Base-by-base conservation (phyloP, 2,797 vertebrate genomes). In the Poeciliopsis presidionis region DNA sequence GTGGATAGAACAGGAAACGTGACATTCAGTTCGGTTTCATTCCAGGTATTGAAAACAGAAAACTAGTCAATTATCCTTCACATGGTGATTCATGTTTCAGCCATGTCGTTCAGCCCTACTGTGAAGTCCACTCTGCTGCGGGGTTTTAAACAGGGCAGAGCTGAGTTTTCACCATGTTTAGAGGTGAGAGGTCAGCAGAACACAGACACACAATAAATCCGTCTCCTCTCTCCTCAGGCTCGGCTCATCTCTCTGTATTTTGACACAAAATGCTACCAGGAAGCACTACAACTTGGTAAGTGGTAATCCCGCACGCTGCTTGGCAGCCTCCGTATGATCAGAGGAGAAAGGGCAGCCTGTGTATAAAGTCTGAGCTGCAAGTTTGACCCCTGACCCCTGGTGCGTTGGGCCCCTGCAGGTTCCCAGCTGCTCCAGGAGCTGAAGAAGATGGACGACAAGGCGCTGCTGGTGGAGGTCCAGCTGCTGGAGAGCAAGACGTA, bases 401-500 rank as follows among this genome's bases (percentile, higher is more conserved):
- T 20, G 59, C 39, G 2, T 67, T n/a, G 63, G 49, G 1, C 45
- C 8, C 9, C 33, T 7, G 36, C 78, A 99, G 98, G 97, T 59
- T 96, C 98, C 84, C 98, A 99, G 92, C 91, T 99, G 86, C 95
- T 99, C 16, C 95, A 97, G 86, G 98, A 99, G 85, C 94, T 99
- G 86, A 99, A 99, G 92, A 99, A 99, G 95, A 98, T 99, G 98
- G 98, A 99, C 13, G 98, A 99, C 93, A 99, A 99, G 90, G 98
- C 98, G 0, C 94, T 99, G 91, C 94, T 99, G 94, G 98, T 99
- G 91, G 98, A 99, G 92, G 98, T 99, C 78, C 98, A 99, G 92
- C 97, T 99, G 82, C 93, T 99, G 88, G 98, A 99, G 94, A 99
- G 98, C 81, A 99, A 99, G 94, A 99, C 97, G 1, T 99, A 99